A percentile compares a stretch with the other conserved stretches of the same genome.
Evolutionary conservation across 1,140 invertebrate species (phyloP).

Genomic region (Spodoptera frugiperda): DNA sequence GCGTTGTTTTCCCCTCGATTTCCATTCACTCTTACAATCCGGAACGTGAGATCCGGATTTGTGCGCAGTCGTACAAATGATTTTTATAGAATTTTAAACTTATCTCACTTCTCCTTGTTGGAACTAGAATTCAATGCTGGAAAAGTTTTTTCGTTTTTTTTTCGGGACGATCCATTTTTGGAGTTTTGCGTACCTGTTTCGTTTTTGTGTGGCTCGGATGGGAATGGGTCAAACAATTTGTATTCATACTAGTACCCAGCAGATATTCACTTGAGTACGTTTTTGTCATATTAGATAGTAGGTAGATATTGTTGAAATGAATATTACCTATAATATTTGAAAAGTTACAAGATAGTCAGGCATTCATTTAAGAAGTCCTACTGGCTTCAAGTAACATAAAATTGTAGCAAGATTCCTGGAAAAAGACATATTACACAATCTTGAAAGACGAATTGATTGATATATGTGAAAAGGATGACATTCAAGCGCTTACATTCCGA

Average conservation of each 20-base stretch:
- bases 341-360: no score
- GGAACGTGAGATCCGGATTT: conserved; percentile 47
- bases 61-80: conserved; percentile 47
- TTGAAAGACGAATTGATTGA: no score
- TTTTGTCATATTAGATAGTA: no score
- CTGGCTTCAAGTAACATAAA: no score
- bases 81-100: conserved; percentile 49
- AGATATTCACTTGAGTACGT: no score
- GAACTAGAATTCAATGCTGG: conserved; percentile 34
- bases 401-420: no score
- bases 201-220: not conserved
- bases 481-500: no score
- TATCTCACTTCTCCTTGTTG: conserved; percentile 31
- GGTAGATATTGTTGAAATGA: no score
- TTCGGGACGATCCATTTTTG: conserved; percentile 3
- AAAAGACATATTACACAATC: no score
- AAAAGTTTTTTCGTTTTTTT: conserved; percentile 26
- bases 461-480: no score
- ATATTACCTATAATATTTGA: no score
- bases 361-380: no score
- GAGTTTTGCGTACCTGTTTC: not conserved
- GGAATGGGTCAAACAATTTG: not conserved
- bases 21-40: conserved; percentile 49
- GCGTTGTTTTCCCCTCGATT: conserved; percentile 55
- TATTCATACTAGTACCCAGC: not conserved